These are phyloP conservation scores for Acrobasis consociella DNA, from an alignment of 2,888 invertebrate species.

Conservation along the genomic window DNA sequence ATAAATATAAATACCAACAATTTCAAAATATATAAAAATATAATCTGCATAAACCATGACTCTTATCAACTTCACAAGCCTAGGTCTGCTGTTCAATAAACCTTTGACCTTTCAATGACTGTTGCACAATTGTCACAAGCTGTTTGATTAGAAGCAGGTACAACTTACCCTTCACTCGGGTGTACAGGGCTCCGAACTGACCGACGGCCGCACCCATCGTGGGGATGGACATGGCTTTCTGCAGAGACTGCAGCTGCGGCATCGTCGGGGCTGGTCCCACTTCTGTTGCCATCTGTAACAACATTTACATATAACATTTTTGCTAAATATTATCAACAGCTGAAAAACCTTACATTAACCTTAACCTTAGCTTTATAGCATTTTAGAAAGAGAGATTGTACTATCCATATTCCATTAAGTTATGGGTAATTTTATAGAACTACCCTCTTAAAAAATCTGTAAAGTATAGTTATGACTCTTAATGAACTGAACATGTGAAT, in stretches of 20 bases:
- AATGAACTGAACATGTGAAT: too few species aligned
- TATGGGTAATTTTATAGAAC: conserved; percentile 2
- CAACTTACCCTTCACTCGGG: conserved; percentile 73
- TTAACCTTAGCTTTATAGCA: too few species aligned
- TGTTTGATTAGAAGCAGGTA: background rate
- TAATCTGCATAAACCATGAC: background rate
- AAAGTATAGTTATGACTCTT: background rate
- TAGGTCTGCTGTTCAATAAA: background rate
- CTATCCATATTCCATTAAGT: too few species aligned
- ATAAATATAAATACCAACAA: too few species aligned
- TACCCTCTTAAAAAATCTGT: conserved; percentile 10
- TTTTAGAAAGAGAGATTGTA: too few species aligned
- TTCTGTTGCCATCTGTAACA: conserved; percentile 69
- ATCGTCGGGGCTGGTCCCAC: conserved; percentile 57
- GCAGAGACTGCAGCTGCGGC: conserved; percentile 73
- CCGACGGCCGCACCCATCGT: conserved; percentile 81
- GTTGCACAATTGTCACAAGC: background rate
- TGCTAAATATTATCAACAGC: too few species aligned
- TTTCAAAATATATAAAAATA: background rate
- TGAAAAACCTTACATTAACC: too few species aligned
- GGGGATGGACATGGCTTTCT: conserved; percentile 80
- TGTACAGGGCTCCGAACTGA: conserved; percentile 81
- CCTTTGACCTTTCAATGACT: background rate
- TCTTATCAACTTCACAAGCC: background rate
- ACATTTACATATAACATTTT: background rate